Base-by-base conservation (phyloP, 2,888 invertebrate species). In the Phortica okadai region DNA sequence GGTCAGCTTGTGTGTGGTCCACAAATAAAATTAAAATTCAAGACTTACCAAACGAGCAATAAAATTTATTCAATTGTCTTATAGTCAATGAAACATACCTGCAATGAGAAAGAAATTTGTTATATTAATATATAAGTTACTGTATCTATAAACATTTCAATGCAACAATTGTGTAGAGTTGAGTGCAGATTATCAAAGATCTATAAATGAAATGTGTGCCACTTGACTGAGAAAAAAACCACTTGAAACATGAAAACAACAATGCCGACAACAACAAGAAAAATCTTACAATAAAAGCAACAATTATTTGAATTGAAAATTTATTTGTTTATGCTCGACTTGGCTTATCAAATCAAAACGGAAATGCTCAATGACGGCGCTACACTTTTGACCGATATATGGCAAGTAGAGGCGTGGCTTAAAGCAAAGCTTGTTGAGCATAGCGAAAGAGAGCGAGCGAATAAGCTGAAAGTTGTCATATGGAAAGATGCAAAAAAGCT, bases 311-410 rank as follows among this genome's bases (percentile, higher is more conserved):
- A 62, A 62, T 50, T 66, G 66, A 6, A 14, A 66, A 6, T 33
- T 7, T 5, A 7, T 6, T 16, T 33, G 16, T 33, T 21, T 41
- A 66, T 41, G 66, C 41, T 8, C 7, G 62, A 62, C 62, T 62
- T 62, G 62, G 56, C 56, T 86, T 86, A 87, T 86, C 86, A 81
- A 81, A 50, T 21, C 64, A 44, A 74, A 74, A 76, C 86, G 85
- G 87, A 86, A 86, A 79, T 80, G 77, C 82, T 80, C 85, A 87
- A 87, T 85, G 87, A 78, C 86, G 54, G 56, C 70, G 70, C 54
- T 72, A 72, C 54, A 56, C 70, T 72, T 72, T 72, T 72, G 70
- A 72, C 70, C 70, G 70, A 72, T 54, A 72, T 72, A 56, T 56
- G 25, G 41, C 14, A 33, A 33, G 33, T 33, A 33, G 33, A 33